phyloP scores from a whole-genome alignment of 2,113 vertebrate genomes.

The Saccopteryx bilineata region DNA sequence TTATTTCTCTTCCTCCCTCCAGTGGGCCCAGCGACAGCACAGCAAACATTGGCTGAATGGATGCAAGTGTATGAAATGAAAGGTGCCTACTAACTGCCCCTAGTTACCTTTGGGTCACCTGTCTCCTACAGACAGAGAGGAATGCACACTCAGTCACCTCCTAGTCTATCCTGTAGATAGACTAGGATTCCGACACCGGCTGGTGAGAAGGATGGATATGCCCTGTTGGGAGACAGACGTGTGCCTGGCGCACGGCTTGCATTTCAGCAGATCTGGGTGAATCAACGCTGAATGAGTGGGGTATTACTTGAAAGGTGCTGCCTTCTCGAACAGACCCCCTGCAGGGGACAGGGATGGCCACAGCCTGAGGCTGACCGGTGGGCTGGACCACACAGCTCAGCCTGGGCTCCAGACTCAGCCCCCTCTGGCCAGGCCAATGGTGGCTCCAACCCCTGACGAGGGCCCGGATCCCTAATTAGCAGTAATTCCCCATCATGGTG shows the following conservation, averaged over 20 bases:
- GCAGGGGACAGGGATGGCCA: neutral
- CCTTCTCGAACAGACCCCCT: neutral
- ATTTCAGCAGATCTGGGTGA: neutral
- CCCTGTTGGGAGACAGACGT: neutral
- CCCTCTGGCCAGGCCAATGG: neutral
- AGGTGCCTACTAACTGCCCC: neutral
- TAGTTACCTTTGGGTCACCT: neutral
- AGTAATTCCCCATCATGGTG: constrained; percentile 16
- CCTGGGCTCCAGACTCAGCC: neutral
- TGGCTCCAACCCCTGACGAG: neutral
- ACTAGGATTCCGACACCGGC: neutral
- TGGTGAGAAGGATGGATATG: neutral
- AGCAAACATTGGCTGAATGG: neutral
- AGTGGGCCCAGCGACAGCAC: neutral
- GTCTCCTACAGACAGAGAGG: neutral
- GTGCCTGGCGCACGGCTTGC: neutral
- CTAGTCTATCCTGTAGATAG: neutral
- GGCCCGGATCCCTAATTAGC: constrained; percentile 33
- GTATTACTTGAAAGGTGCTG: neutral
- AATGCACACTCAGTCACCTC: neutral
- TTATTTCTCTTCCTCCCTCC: neutral
- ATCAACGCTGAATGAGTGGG: neutral
- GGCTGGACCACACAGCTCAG: neutral
- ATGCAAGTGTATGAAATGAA: neutral
- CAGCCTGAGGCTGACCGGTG: neutral